These are phyloP conservation scores for Psilopsiagon aymara DNA, from an alignment of 2,113 vertebrate species.

Conservation along the genomic window DNA sequence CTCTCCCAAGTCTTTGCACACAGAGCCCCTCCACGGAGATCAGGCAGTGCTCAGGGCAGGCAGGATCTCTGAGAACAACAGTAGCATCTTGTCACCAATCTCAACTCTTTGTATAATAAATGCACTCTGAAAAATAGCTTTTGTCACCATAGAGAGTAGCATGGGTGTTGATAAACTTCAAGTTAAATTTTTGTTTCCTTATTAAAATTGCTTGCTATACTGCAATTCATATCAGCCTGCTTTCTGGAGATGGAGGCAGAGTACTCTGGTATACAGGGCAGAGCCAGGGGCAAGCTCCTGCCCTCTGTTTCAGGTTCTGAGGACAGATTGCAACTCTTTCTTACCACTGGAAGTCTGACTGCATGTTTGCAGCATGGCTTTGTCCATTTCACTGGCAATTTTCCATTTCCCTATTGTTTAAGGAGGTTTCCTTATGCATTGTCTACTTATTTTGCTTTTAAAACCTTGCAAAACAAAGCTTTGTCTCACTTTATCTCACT, in stretches of 20 bases:
- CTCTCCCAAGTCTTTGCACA: rapidly evolving
- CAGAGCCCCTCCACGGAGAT: neutral
- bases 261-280: rapidly evolving
- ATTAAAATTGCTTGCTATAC: neutral
- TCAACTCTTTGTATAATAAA: neutral
- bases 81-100: neutral
- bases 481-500: neutral
- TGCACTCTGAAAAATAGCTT: neutral
- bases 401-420: neutral
- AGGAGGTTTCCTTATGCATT: neutral
- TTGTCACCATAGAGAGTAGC: neutral
- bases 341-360: neutral
- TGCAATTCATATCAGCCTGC: neutral
- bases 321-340: neutral
- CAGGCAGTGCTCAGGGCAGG: neutral
- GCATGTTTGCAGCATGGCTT: neutral
- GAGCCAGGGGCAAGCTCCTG: neutral
- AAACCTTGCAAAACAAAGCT: neutral
- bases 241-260: neutral
- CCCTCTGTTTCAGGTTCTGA: neutral
- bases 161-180: neutral
- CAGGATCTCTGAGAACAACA: neutral
- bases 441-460: neutral
- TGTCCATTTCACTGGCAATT: neutral
- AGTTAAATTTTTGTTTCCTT: neutral